Percentiles rank a stretch among this genome's conserved stretches.
phyloP scores from a whole-genome alignment of 2,888 invertebrate genomes.

The Pardosa pseudoannulata region DNA sequence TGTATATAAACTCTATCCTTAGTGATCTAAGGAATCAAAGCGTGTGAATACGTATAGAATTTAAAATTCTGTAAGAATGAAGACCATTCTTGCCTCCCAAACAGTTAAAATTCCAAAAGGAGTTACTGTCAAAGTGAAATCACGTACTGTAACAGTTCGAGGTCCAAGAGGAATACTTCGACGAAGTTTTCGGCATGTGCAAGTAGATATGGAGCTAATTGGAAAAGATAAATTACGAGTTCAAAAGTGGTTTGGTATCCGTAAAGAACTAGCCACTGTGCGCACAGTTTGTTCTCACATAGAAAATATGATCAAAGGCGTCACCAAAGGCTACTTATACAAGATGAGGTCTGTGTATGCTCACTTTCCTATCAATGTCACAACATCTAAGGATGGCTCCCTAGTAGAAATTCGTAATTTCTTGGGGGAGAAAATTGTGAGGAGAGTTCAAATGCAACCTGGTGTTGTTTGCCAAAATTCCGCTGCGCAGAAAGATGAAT shows the following conservation, averaged over 20 bases:
- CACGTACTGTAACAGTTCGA: conserved; percentile 93
- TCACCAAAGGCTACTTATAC: conserved; percentile 92
- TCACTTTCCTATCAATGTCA: conserved; percentile 99
- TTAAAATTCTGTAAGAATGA: conserved; percentile 84
- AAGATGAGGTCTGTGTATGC: conserved; percentile 99
- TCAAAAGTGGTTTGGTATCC: conserved; percentile 99
- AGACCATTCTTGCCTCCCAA: conserved; percentile 94
- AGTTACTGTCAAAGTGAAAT: conserved; percentile 91
- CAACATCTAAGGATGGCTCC: conserved; percentile 89
- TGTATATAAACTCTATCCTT: too few relatives aligned
- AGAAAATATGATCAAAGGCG: conserved; percentile 98
- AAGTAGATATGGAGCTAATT: conserved; percentile 92
- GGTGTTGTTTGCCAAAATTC: conserved; percentile 96
- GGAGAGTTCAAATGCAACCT: conserved; percentile 94
- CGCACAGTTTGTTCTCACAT: conserved; percentile 99
- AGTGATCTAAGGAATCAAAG: too few relatives aligned
- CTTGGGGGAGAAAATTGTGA: conserved; percentile 98
- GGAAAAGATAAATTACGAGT: conserved; percentile 83
- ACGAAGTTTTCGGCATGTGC: conserved; percentile 96
- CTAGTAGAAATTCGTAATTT: conserved; percentile 97
- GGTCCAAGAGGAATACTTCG: conserved; percentile 94
- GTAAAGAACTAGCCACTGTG: conserved; percentile 98
- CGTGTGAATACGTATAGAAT: too few relatives aligned
- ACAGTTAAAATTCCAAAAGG: conserved; percentile 95
- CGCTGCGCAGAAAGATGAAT: conserved; percentile 96